Percentiles rank a stretch among this genome's conserved stretches.
Conservation (phyloP, 2,888 invertebrate species). For the Sesamia inferens region DNA sequence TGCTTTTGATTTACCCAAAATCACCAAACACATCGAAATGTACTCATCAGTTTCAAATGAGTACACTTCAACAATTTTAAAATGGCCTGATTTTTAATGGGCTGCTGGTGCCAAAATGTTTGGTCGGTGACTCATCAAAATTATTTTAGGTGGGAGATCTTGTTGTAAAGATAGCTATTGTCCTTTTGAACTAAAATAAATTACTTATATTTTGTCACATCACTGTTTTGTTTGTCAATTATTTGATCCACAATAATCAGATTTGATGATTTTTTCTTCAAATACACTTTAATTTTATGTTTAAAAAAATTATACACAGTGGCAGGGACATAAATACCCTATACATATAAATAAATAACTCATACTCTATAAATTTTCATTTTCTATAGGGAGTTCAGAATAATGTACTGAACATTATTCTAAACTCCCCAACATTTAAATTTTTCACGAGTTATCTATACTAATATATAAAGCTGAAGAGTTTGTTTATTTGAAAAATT, state of each 20-base stretch:
- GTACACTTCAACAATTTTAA: conserved; percentile 42
- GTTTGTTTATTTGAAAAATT: too few species aligned
- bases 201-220: not conserved
- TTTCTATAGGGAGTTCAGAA: too few species aligned
- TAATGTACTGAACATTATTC: too few species aligned
- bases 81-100: conserved; percentile 64
- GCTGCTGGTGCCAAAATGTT: conserved; percentile 66
- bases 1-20: not conserved
- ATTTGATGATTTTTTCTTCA: not conserved
- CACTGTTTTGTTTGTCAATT: not conserved
- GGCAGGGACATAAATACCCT: too few species aligned
- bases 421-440: too few species aligned
- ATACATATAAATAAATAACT: too few species aligned
- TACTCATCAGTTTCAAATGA: conserved; percentile 19
- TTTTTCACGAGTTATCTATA: too few species aligned
- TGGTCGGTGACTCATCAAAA: conserved; percentile 56
- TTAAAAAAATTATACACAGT: not conserved
- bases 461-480: too few species aligned
- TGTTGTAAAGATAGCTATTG: conserved; percentile 24
- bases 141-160: conserved; percentile 38
- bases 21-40: not conserved
- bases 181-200: conserved; percentile 15
- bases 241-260: not conserved
- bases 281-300: not conserved
- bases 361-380: too few species aligned